These are phyloP conservation scores for Brachynemurus nebulosus DNA, from an alignment of 2,888 invertebrate genomes.

Conservation along the genomic window DNA sequence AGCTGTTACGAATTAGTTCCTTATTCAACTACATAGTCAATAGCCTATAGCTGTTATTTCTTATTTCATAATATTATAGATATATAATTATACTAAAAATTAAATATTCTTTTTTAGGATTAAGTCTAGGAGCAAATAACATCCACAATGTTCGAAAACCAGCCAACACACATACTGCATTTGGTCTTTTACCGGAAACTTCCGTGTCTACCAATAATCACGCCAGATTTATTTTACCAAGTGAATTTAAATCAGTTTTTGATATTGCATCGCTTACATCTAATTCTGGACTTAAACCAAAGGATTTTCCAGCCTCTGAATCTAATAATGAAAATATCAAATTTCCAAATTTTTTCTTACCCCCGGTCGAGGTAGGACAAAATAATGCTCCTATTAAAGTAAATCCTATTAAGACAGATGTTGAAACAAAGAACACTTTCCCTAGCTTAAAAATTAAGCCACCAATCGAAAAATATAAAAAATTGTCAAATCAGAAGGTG, in stretches of 20 bases:
- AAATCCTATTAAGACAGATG: too few species aligned
- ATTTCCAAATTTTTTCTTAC: background rate
- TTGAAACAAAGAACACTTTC: slow-evolving; percentile 21
- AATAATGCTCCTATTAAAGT: background rate
- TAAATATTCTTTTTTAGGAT: slow-evolving; percentile 14
- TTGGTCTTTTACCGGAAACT: slow-evolving; percentile 17
- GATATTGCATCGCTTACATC: slow-evolving; percentile 11
- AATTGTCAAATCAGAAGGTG: too few species aligned
- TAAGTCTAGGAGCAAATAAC: slow-evolving; percentile 16
- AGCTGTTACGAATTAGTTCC: too few species aligned
- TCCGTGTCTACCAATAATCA: slow-evolving; percentile 15
- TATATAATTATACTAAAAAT: too few species aligned
- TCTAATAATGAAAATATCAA: background rate
- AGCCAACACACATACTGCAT: slow-evolving; percentile 19
- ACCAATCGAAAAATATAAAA: slow-evolving; percentile 10
- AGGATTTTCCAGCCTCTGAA: slow-evolving; percentile 26
- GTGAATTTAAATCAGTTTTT: slow-evolving; percentile 16
- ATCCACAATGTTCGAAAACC: slow-evolving; percentile 19
- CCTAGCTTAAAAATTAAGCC: slow-evolving; percentile 25
- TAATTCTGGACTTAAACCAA: slow-evolving; percentile 20
- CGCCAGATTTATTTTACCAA: slow-evolving; percentile 22
- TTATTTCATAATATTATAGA: too few species aligned
- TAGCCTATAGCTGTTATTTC: too few species aligned
- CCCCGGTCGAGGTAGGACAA: background rate
- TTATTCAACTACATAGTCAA: too few species aligned